These are phyloP conservation scores for Lontra canadensis DNA, from an alignment of 2,113 vertebrate genomes.

Conservation along the genomic window DNA sequence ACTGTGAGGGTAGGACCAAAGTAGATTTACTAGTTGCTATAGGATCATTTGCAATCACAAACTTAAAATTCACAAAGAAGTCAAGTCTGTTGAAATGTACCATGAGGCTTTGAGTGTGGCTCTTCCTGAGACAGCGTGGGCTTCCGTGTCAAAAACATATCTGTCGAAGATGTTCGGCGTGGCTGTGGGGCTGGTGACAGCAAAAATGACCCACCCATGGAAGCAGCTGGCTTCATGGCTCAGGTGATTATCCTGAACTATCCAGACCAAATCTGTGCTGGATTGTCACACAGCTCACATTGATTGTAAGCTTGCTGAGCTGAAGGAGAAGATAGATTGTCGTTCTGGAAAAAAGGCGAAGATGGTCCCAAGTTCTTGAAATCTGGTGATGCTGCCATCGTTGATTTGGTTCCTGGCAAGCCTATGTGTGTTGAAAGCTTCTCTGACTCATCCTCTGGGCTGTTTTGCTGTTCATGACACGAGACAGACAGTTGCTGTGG, in stretches of 20 bases:
- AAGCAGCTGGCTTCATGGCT: neutral
- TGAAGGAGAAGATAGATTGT: neutral
- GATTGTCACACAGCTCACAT: neutral
- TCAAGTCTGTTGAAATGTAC: neutral
- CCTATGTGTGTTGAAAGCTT: neutral
- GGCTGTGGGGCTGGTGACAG: neutral
- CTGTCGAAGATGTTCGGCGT: neutral
- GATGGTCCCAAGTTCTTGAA: neutral
- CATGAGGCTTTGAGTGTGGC: neutral
- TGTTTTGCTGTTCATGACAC: neutral
- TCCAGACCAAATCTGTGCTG: neutral
- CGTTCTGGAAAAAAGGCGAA: neutral
- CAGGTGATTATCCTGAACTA: neutral
- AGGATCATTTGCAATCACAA: neutral
- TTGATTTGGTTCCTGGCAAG: neutral
- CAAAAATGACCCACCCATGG: neutral
- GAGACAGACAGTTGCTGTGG: neutral
- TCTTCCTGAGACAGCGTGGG: neutral
- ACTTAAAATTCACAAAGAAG: neutral
- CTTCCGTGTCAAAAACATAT: neutral
- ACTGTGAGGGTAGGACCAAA: neutral
- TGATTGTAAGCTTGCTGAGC: neutral
- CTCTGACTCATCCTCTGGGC: neutral
- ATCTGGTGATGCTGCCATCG: neutral
- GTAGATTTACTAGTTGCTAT: neutral